phyloP scores from a whole-genome alignment of 2,113 vertebrate species.

The Thermophis baileyi region DNA sequence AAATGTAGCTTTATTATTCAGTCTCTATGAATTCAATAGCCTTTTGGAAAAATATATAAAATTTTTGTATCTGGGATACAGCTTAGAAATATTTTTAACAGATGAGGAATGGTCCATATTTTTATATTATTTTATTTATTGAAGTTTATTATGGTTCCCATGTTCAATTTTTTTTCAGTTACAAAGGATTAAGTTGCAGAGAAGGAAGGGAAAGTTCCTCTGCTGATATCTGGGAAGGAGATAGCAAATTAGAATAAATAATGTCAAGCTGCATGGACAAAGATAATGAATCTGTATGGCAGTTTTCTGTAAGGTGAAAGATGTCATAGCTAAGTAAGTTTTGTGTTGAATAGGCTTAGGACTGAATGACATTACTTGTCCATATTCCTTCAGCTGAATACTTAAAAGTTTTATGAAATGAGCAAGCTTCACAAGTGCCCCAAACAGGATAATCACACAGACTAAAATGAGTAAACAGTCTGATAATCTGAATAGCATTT shows the following conservation, averaged over 20 bases:
- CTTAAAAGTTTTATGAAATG: not conserved
- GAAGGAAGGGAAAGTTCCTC: not conserved
- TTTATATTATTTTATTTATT: too few relatives aligned
- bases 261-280: not conserved
- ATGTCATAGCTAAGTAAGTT: not conserved
- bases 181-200: too few relatives aligned
- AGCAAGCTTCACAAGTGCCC: not conserved
- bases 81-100: too few relatives aligned
- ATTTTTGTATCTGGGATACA: too few relatives aligned
- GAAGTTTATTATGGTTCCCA: too few relatives aligned
- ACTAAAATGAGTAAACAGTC: slow-evolving; percentile 33
- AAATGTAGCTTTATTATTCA: too few relatives aligned
- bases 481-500: not conserved
- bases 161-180: too few relatives aligned
- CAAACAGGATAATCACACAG: slow-evolving; percentile 6
- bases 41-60: too few relatives aligned
- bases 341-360: not conserved
- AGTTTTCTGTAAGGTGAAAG: not conserved
- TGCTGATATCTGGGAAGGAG: not conserved
- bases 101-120: too few relatives aligned
- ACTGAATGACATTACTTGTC: not conserved
- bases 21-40: too few relatives aligned
- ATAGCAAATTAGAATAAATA: not conserved
- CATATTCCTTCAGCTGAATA: not conserved
- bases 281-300: not conserved